Evolutionary conservation across 2,888 invertebrate species (phyloP), one percentile per base, ranked within the genome.

Genomic region (Trissoscelio sp.): DNA sequence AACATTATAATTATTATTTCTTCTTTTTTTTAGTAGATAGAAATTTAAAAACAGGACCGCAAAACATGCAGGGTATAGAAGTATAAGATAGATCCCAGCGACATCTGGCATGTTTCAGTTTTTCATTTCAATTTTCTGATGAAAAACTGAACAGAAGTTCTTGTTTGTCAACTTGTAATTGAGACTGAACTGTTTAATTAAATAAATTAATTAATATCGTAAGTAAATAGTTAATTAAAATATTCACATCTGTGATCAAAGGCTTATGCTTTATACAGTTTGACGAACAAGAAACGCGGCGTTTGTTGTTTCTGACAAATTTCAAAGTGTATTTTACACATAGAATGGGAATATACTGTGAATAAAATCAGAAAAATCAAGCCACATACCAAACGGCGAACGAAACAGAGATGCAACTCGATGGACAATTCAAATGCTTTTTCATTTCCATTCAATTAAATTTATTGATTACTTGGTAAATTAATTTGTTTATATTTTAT

Each of bases 141-240:
- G 55, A 62, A 74, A 79, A 72, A n/a, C n/a, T n/a, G n/a, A n/a
- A n/a, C n/a, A n/a, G n/a, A n/a, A n/a, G n/a, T n/a, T n/a, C n/a
- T 79, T 79, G 72, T 72, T 79, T n/a, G n/a, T n/a, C n/a, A n/a
- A n/a, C n/a, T 67, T 37, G 11, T 7, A 39, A 67, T 60, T 42
- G n/a, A n/a, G n/a, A n/a, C n/a, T n/a, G n/a, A n/a, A n/a, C n/a
- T n/a, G n/a, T n/a, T n/a, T 28, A 28, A 28, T 37, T 9, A 11
- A 37, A 14, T 12, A 22, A 20, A 48, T 48, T 48, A 22, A 22
- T 48, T n/a, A 22, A 5, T 44, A 18, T 18, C 18, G 18, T 18
- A 6, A 44, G 18, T 18, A 2, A 16, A 55, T 34, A 22, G 60
- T 42, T 62, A 62, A 46, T 62, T 46, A 46, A 55, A 24, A 16